Percentiles rank a stretch among this genome's conserved stretches.
These are phyloP conservation scores for Lithophane ornitopus DNA, from an alignment of 2,888 invertebrate genomes.

Conservation along the genomic window DNA sequence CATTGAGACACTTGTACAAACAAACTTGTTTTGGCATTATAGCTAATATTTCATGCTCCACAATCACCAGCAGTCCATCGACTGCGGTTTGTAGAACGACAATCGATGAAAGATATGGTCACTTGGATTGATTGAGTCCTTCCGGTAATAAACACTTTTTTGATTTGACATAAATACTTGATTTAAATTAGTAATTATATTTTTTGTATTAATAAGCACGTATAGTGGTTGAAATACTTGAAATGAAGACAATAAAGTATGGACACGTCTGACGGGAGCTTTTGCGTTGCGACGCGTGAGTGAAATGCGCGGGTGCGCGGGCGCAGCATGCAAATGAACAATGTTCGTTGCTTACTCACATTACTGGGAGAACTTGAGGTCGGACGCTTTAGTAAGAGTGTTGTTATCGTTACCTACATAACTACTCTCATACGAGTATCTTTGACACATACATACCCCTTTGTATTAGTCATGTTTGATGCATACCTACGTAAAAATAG, in stretches of 20 bases:
- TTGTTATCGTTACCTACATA: constrained; percentile 40
- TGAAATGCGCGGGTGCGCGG: constrained; percentile 69
- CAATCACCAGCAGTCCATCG: constrained; percentile 64
- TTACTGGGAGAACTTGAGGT: constrained; percentile 59
- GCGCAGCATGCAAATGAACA: constrained; percentile 73
- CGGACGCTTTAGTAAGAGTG: constrained; percentile 30
- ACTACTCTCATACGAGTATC: constrained; percentile 10
- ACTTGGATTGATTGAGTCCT: constrained; percentile 68
- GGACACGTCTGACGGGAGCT: constrained; percentile 56
- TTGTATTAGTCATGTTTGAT: constrained; percentile 1
- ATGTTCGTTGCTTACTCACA: constrained; percentile 61
- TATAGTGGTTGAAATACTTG: constrained; percentile 3
- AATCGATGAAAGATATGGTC: constrained; percentile 66
- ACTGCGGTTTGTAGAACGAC: constrained; percentile 64
- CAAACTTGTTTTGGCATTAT: constrained; percentile 69
- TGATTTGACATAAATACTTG: constrained; percentile 65
- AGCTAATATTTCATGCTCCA: constrained; percentile 71
- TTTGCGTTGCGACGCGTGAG: constrained; percentile 67
- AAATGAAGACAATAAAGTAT: constrained; percentile 47
- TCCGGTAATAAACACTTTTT: constrained; percentile 63
- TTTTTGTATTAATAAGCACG: constrained; percentile 13
- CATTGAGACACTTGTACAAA: constrained; percentile 77
- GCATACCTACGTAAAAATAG: neutral
- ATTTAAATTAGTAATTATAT: constrained; percentile 6
- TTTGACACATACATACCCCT: neutral